A percentile compares a stretch with the other conserved stretches of the same genome.
phyloP scores from a whole-genome alignment of 1,140 invertebrate species.

The Wasmannia auropunctata region DNA sequence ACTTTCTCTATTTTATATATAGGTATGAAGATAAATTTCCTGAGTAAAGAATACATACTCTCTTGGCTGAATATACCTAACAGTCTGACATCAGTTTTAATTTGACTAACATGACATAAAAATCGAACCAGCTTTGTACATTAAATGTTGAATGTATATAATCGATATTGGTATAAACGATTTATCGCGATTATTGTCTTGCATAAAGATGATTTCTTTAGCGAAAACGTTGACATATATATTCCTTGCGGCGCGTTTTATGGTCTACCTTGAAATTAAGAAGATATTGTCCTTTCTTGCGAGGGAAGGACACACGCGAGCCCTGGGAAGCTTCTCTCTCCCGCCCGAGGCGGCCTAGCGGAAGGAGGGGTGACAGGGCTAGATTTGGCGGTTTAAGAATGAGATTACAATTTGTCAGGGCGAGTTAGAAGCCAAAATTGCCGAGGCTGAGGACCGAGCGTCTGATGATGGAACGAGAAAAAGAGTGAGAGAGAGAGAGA shows the following conservation, averaged over 20 bases:
- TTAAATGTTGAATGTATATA: neutral
- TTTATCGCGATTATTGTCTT: neutral
- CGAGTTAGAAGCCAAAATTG: conserved; percentile 72
- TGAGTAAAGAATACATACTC: neutral
- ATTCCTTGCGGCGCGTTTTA: neutral
- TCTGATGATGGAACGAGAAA: conserved; percentile 2
- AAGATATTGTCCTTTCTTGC: neutral
- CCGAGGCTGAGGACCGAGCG: conserved; percentile 17
- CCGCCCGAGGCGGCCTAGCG: no score
- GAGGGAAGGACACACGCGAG: neutral
- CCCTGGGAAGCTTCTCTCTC: neutral
- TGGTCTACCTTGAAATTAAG: neutral
- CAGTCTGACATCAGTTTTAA: neutral
- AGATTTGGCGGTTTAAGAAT: conserved; percentile 75
- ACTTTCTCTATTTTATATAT: neutral
- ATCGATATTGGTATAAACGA: neutral
- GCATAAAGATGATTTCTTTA: neutral
- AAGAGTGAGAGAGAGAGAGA: conserved; percentile 32
- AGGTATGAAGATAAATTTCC: neutral
- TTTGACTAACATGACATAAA: neutral
- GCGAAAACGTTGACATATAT: neutral
- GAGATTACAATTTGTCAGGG: conserved; percentile 81
- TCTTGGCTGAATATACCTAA: neutral
- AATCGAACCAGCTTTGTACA: neutral
- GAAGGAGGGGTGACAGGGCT: conserved; percentile 5